Evolutionary conservation across 2,113 vertebrate species (phyloP).

Genomic region (Oncorhynchus masou): DNA sequence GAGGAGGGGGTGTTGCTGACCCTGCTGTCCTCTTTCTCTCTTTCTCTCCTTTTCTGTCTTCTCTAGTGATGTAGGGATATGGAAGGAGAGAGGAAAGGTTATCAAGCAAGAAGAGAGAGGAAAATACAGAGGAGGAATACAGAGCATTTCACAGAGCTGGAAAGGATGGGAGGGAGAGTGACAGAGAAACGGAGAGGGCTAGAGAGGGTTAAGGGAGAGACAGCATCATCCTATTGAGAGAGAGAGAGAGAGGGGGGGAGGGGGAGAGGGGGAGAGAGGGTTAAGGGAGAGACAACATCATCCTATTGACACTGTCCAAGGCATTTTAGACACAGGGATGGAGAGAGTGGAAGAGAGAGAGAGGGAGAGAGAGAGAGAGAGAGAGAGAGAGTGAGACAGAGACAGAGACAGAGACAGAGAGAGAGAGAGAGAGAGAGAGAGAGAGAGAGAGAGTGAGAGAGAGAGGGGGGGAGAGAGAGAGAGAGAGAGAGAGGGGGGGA

Average conservation of each 20-base stretch:
- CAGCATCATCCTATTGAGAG: too few relatives aligned
- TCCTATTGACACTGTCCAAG: too few relatives aligned
- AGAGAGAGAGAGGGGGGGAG: too few relatives aligned
- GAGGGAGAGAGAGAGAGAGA: not conserved
- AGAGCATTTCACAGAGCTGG: too few relatives aligned
- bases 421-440: accelerated
- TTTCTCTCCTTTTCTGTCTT: not conserved
- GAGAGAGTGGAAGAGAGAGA: not conserved
- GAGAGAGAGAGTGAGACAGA: not conserved
- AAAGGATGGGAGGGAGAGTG: too few relatives aligned
- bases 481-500: too few relatives aligned
- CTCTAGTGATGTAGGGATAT: not conserved
- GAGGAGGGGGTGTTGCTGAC: conserved; percentile 50
- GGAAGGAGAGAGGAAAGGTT: not conserved
- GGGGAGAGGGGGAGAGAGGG: too few relatives aligned
- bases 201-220: too few relatives aligned
- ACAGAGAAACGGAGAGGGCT: too few relatives aligned
- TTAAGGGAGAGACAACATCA: too few relatives aligned
- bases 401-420: accelerated
- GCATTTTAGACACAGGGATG: not conserved
- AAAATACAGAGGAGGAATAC: not conserved
- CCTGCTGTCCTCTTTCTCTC: conserved; percentile 48
- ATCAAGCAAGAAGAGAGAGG: not conserved
- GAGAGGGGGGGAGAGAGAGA: too few relatives aligned
- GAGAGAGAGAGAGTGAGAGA: too few relatives aligned